Percentiles rank a stretch among this genome's conserved stretches.
These are phyloP conservation scores for Drosophila neonasuta DNA, from an alignment of 2,888 invertebrate species.

Conservation along the genomic window DNA sequence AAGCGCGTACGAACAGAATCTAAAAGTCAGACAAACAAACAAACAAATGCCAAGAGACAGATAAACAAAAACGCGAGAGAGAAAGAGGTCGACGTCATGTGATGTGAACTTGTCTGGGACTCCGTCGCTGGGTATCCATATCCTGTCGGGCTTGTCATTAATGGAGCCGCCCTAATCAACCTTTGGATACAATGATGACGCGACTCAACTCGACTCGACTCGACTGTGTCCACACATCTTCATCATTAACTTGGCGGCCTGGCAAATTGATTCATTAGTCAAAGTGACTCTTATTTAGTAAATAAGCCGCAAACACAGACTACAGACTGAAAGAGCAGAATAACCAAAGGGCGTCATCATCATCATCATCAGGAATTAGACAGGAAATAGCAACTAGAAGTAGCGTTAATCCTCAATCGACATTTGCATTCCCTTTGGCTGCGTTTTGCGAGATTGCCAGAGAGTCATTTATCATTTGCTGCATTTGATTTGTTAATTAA, in stretches of 20 bases:
- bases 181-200: constrained; percentile 20
- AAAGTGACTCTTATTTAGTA: constrained; percentile 77
- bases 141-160: constrained; percentile 71
- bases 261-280: constrained; percentile 79
- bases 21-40: constrained; percentile 60
- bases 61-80: constrained; percentile 59
- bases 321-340: background rate
- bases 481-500: constrained; percentile 78
- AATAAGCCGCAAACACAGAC: constrained; percentile 45
- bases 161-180: constrained; percentile 66
- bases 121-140: constrained; percentile 58
- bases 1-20: constrained; percentile 37
- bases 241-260: constrained; percentile 65
- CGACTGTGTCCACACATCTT: constrained; percentile 53
- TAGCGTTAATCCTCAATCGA: constrained; percentile 2
- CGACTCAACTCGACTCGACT: constrained; percentile 12
- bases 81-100: constrained; percentile 54
- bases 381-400: background rate
- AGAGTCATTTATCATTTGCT: constrained; percentile 65
- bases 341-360: constrained; percentile 1
- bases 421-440: constrained; percentile 43
- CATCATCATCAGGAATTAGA: constrained; percentile 1
- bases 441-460: constrained; percentile 10
- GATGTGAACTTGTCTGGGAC: constrained; percentile 65
- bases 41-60: constrained; percentile 42